Conservation (phyloP, 1,140 invertebrate genomes). For the Pinna nobilis region DNA sequence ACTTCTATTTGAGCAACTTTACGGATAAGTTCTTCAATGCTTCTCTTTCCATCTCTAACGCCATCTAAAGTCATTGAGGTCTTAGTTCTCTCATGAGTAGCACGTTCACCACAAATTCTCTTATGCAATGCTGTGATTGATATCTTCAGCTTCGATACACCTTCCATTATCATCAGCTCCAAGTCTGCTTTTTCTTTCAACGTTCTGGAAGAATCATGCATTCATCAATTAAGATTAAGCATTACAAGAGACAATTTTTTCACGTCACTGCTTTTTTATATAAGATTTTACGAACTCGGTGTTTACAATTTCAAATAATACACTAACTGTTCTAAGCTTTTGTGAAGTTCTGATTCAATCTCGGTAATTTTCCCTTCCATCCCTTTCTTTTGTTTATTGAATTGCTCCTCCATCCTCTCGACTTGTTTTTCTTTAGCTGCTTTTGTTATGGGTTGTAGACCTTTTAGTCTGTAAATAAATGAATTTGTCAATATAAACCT, state of each 20-base stretch:
- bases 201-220: conserved; percentile 5
- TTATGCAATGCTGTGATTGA: conserved; percentile 16
- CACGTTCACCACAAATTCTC: not conserved
- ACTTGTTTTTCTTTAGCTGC: conserved; percentile 31
- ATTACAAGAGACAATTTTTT: not conserved
- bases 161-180: conserved; percentile 36
- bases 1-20: conserved; percentile 25
- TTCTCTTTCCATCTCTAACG: not conserved
- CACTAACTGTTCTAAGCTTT: conserved; percentile 24
- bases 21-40: conserved; percentile 22
- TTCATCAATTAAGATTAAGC: not conserved
- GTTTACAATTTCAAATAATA: not conserved
- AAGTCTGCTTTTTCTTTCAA: conserved; percentile 30
- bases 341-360: conserved; percentile 31
- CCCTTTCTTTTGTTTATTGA: conserved; percentile 28
- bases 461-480: conserved; percentile 15
- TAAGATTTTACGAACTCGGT: not conserved
- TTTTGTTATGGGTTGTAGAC: conserved; percentile 25
- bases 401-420: conserved; percentile 21
- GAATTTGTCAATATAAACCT: not conserved
- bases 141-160: conserved; percentile 23
- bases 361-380: conserved; percentile 38
- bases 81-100: not conserved
- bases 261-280: not conserved
- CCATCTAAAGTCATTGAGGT: conserved; percentile 23